Evolutionary conservation across 2,888 invertebrate genomes (phyloP), one percentile per base, ranked within the genome.

Genomic region (Timema podura): DNA sequence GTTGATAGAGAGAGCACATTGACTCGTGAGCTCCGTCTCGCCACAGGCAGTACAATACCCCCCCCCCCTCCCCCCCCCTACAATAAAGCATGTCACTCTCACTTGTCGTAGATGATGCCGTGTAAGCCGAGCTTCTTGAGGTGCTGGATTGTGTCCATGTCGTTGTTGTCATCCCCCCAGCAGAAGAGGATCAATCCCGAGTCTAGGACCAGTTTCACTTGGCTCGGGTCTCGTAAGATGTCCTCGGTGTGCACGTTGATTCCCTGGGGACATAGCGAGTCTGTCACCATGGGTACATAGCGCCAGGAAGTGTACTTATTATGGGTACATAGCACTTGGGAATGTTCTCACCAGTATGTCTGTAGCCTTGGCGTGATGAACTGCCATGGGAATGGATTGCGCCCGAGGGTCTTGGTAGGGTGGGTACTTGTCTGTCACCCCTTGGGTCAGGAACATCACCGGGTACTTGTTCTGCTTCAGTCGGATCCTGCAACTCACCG

Each of bases 401-500:
- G 95, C 93, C 48, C 97, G 83, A 0, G 91, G 90, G 82, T 98
- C 97, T 73, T 88, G 87, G 80, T 94, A 98, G 51, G 89, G 88
- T 65, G 90, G 87, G 80, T 95, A 98, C 74, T 86, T 81, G 5
- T 80, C 79, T 0, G 89, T 89, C 8, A 87, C 83, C 0, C 92
- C 92, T 76, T 95, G 89, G 6, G 96, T 96, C 73, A 99, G 84
- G 80, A 98, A 97, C 85, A 98, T 89, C 9, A 98, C 94, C 0
- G 98, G 98, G 83, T 95, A 99, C 77, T 91, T 92, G 82, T 98
- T 98, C 83, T 99, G 99, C 79, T 99, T 99, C 76, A 92, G 83
- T 45, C 94, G 88, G 75, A 98, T 85, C 83, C 87, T 87, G 75
- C 11, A 69, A 68, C 49, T 64, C 45, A 61, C 2, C 30, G 30